Evolutionary conservation across 2,888 invertebrate genomes (phyloP).

Genomic region (Platypus cylindrus): DNA sequence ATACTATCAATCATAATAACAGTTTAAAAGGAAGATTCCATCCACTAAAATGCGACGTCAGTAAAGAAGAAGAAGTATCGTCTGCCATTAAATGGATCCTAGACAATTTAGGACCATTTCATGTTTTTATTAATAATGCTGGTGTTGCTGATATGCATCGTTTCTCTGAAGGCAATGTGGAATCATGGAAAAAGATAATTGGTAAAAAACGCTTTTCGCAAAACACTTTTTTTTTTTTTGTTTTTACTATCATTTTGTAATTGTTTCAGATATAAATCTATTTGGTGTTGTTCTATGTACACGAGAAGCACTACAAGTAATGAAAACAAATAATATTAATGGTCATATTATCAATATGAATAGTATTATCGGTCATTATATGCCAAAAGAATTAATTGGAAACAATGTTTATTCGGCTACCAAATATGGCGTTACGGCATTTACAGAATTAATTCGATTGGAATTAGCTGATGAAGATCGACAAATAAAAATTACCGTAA

Average conservation of each 20-base stretch:
- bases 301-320: conserved; percentile 20
- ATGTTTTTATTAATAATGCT: conserved; percentile 20
- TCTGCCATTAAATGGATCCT: conserved; percentile 17
- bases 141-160: conserved; percentile 13
- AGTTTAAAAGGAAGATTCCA: conserved; percentile 15
- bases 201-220: conserved; percentile 3
- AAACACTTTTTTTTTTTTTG: background rate
- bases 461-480: conserved; percentile 13
- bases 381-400: conserved; percentile 10
- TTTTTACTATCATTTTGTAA: background rate
- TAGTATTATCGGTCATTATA: conserved; percentile 19
- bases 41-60: conserved; percentile 17
- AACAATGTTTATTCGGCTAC: conserved; percentile 16
- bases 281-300: conserved; percentile 20
- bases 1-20: no score
- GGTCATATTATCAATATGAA: conserved; percentile 23
- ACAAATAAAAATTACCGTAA: conserved; percentile 17
- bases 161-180: conserved; percentile 14
- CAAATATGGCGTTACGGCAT: conserved; percentile 17
- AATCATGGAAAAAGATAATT: conserved; percentile 13
- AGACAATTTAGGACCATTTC: conserved; percentile 18
- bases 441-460: conserved; percentile 15
- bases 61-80: conserved; percentile 18
- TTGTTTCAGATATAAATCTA: conserved; percentile 15
- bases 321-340: conserved; percentile 18